Evolutionary conservation across 2,113 vertebrate species (phyloP), one percentile per base, ranked within the genome.

Genomic region (Sebastes fasciatus): DNA sequence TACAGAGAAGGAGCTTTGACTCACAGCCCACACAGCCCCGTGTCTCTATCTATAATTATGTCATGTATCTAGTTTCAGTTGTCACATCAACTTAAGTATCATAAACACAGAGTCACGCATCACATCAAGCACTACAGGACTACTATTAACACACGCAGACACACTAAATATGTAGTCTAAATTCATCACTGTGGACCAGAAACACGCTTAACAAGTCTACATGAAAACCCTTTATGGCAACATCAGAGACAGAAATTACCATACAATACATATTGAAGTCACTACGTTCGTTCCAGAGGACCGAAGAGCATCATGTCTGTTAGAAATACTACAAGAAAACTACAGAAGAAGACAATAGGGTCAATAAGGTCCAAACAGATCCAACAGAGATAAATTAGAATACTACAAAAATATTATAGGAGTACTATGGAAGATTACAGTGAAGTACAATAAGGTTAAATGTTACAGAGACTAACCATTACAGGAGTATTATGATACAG

Each of bases 11-110:
- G 48, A 55, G 55, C 46, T 62, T 63, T 58, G 49, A 62, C 79
- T 82, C 57, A 21, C 64, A 55, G 60, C 78, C 84, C 70, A 79
- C 69, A 78, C 80, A 73, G 57, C 45, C 51, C 34, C 3, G 34
- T 34, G 34, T 71, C n/a, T 45, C 55, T 64, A n/a, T 68, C 70
- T 26, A n/a, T 86, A 74, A 90, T 90, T 83, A 86, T 48, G 54
- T 77, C 46, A 51, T 23, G 70, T 1, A 21, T 69, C 60, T 10
- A 8, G 45, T 61, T 86, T 82, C 49, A 34, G 65, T 8, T 61
- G 12, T 77, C 52, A 34, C 54, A 42, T 80, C 19, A 61, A 43
- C 10, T 19, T 14, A 19, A 43, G 57, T 17, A 67, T 58, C n/a
- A 52, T 13, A 77, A 48, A 11, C 61, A 73, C 46, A 23, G 11